Conservation (phyloP, 2,888 invertebrate genomes). For the Limnephilus marmoratus region DNA sequence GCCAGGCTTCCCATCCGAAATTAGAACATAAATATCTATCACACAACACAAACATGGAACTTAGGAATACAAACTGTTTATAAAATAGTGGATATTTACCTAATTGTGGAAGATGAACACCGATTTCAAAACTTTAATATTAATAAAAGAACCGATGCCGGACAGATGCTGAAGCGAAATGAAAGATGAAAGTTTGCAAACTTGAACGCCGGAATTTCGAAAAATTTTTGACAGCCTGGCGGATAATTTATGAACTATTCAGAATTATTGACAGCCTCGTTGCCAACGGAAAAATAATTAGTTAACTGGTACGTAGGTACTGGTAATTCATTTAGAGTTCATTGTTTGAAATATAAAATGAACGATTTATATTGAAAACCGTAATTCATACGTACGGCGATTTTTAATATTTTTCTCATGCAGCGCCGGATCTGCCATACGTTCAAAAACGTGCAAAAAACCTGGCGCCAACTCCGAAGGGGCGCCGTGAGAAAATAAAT, state of each 20-base stretch:
- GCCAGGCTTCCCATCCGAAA: too few species aligned
- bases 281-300: neutral
- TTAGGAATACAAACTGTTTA: neutral
- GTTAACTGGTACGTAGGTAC: neutral
- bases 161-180: neutral
- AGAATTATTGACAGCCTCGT: neutral
- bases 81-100: neutral
- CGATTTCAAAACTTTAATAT: neutral
- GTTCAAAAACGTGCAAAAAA: too few species aligned
- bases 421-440: too few species aligned
- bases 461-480: too few species aligned
- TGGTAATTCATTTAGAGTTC: neutral
- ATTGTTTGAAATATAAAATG: too few species aligned
- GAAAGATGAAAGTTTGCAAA: slow-evolving; percentile 17
- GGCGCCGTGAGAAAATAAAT: too few species aligned
- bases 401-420: neutral
- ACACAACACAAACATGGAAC: neutral
- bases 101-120: neutral
- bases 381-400: neutral
- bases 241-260: neutral
- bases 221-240: neutral
- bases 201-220: neutral
- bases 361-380: neutral
- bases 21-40: neutral
- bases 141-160: neutral